Percentiles rank a stretch among this genome's conserved stretches.
Evolutionary conservation across 2,888 invertebrate genomes (phyloP).

Genomic region (Metopia argyrocephala): DNA sequence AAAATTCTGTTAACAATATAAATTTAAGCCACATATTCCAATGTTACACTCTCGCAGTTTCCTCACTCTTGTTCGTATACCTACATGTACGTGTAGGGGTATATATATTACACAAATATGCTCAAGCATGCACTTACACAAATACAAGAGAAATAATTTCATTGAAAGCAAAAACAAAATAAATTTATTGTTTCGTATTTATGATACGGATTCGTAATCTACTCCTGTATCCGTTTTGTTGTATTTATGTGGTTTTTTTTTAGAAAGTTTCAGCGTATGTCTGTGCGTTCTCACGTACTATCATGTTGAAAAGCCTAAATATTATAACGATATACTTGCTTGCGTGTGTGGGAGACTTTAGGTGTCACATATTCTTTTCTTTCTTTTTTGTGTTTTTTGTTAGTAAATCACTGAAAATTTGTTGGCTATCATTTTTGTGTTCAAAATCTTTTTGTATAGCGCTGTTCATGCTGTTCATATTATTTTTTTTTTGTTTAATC

Average conservation of each 20-base stretch:
- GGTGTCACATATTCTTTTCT: too few species aligned
- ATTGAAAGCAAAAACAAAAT: conserved; percentile 12
- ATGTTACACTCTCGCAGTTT: too few species aligned
- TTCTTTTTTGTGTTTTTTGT: background rate
- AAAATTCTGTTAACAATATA: too few species aligned
- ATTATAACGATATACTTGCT: conserved; percentile 36
- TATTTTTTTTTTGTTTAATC: background rate
- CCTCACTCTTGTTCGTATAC: too few species aligned
- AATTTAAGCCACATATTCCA: too few species aligned
- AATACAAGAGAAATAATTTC: background rate
- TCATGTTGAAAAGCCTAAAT: conserved; percentile 54
- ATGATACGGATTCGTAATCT: conserved; percentile 45
- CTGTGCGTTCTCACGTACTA: conserved; percentile 1
- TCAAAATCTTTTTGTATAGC: background rate
- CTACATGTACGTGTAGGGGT: too few species aligned
- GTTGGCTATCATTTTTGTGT: background rate
- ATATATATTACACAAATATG: background rate
- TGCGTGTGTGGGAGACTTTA: background rate
- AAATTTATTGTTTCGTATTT: conserved; percentile 48
- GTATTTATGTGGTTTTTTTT: background rate
- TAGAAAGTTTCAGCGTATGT: background rate
- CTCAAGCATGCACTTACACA: background rate
- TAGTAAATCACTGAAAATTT: background rate
- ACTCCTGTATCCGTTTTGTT: conserved; percentile 55
- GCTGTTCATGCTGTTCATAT: conserved; percentile 32